These are phyloP conservation scores for Macrosoma leucophasiata DNA, from an alignment of 2,888 invertebrate species.

Conservation along the genomic window DNA sequence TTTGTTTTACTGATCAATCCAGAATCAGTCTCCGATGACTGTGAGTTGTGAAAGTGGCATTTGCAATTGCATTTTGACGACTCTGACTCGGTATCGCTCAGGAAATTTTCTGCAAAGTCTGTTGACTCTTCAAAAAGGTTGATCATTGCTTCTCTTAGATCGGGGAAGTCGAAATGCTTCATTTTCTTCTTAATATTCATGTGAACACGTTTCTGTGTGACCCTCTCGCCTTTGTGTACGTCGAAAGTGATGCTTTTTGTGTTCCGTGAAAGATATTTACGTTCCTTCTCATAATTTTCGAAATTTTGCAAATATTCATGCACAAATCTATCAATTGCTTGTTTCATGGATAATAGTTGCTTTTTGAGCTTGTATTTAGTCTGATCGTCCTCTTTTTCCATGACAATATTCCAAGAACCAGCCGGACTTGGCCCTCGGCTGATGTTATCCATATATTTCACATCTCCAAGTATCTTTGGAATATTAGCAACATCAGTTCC, in stretches of 20 bases:
- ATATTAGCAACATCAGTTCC: constrained; percentile 34
- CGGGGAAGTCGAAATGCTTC: constrained; percentile 59
- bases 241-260: constrained; percentile 32
- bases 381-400: constrained; percentile 47
- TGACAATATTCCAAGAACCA: constrained; percentile 52
- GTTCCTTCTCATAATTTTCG: constrained; percentile 25
- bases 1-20: constrained; percentile 44
- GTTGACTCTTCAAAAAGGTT: constrained; percentile 39
- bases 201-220: constrained; percentile 29
- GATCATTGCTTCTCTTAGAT: constrained; percentile 53
- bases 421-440: constrained; percentile 39
- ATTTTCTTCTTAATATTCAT: constrained; percentile 50
- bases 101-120: constrained; percentile 11
- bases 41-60: constrained; percentile 39
- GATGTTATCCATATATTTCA: constrained; percentile 34
- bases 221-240: constrained; percentile 31
- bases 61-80: constrained; percentile 37
- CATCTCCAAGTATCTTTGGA: constrained; percentile 34
- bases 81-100: constrained; percentile 25
- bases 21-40: constrained; percentile 39
- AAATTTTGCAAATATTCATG: constrained; percentile 40
- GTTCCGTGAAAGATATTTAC: constrained; percentile 9
- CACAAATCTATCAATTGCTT: constrained; percentile 46
- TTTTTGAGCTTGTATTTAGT: constrained; percentile 48
- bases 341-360: constrained; percentile 47